These are phyloP conservation scores for Charina bottae DNA, from an alignment of 2,113 vertebrate species.

Conservation along the genomic window DNA sequence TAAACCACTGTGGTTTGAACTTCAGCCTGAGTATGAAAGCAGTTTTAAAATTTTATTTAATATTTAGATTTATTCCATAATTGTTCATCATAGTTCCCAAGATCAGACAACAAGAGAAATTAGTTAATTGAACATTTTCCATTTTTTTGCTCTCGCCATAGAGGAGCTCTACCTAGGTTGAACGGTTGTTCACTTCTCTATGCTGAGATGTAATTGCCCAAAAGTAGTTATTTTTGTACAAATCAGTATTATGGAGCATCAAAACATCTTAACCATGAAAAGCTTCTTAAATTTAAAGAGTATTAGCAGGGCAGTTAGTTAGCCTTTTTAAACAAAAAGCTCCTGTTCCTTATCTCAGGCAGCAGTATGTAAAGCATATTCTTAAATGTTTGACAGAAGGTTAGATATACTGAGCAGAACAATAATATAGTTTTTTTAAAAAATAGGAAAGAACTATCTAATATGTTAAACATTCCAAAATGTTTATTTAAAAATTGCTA, in stretches of 20 bases:
- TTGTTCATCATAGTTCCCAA: background rate
- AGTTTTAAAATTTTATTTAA: background rate
- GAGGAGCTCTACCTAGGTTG: background rate
- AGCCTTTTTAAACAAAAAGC: background rate
- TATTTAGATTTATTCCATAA: background rate
- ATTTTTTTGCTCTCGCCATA: background rate
- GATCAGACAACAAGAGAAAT: background rate
- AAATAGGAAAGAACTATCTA: background rate
- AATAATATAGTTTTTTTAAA: too few relatives aligned
- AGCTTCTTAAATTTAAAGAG: background rate
- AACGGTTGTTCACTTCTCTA: background rate
- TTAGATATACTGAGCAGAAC: background rate
- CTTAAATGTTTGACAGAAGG: background rate
- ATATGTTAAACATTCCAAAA: background rate
- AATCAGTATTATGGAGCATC: background rate
- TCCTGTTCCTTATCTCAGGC: background rate
- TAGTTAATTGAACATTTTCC: background rate
- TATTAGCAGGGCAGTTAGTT: background rate
- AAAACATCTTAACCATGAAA: background rate
- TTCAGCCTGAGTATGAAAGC: background rate
- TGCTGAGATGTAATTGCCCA: background rate
- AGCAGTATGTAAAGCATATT: background rate
- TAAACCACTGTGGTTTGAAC: background rate
- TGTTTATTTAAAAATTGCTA: background rate
- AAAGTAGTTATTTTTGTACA: background rate